Conservation (phyloP, 2,888 invertebrate species). For the Cinara cedri region DNA sequence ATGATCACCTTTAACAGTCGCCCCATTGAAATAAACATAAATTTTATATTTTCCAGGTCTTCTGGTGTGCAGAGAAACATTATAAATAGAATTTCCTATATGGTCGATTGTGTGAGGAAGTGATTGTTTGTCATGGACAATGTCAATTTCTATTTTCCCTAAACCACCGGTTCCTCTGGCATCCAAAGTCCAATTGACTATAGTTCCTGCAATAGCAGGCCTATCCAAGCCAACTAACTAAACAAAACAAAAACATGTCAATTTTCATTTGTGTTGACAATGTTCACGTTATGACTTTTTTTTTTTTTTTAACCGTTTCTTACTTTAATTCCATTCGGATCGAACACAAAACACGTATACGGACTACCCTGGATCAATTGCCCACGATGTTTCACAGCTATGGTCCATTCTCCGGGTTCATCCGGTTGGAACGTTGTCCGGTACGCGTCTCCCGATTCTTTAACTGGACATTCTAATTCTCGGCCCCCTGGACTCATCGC, state of each 20-base stretch:
- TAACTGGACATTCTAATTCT: conserved; percentile 80
- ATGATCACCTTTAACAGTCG: conserved; percentile 69
- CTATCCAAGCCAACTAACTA: conserved; percentile 77
- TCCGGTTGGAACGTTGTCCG: conserved; percentile 96
- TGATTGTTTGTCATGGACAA: conserved; percentile 86
- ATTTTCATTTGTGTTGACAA: neutral
- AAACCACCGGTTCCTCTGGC: conserved; percentile 80
- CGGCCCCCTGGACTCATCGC: conserved; percentile 90
- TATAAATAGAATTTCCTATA: conserved; percentile 71
- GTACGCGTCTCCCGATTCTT: conserved; percentile 85
- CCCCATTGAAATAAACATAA: conserved; percentile 93
- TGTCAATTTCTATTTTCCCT: conserved; percentile 87
- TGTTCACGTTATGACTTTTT: neutral
- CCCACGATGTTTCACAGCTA: conserved; percentile 93
- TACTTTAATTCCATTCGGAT: conserved; percentile 85
- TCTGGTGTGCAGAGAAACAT: conserved; percentile 67
- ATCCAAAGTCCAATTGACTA: conserved; percentile 83
- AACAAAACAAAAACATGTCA: neutral
- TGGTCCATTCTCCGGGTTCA: conserved; percentile 96
- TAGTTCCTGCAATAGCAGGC: conserved; percentile 78
- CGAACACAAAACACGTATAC: conserved; percentile 93
- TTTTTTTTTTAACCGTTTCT: conserved; percentile 57
- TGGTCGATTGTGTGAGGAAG: conserved; percentile 82
- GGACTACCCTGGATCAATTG: conserved; percentile 96
- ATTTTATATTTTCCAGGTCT: conserved; percentile 71